These are phyloP conservation scores for Rugalucina vietnamica DNA, from an alignment of 2,888 invertebrate species.

Conservation along the genomic window DNA sequence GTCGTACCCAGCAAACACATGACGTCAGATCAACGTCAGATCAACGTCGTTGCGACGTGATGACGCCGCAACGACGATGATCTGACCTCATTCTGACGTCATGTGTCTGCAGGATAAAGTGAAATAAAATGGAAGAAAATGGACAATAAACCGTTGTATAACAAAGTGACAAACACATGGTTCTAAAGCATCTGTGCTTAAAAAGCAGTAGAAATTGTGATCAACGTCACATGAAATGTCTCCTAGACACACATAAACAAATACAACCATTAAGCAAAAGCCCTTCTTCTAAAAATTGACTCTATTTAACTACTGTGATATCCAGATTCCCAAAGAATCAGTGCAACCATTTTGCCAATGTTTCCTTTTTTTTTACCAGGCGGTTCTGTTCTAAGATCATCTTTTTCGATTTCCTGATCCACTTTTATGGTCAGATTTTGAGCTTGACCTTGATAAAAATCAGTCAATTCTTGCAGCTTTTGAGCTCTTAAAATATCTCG, in stretches of 20 bases:
- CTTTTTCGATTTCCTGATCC: neutral
- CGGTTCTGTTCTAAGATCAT: neutral
- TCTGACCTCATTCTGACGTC: neutral
- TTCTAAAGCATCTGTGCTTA: no score
- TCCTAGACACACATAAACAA: no score
- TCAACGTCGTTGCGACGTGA: no score
- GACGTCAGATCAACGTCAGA: no score
- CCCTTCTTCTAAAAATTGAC: neutral
- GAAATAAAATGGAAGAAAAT: no score
- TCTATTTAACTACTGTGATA: neutral
- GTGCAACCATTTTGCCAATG: neutral
- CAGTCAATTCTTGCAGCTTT: slow-evolving; percentile 37
- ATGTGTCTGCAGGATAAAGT: neutral
- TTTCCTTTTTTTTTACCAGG: neutral
- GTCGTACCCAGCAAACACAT: no score
- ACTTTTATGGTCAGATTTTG: neutral
- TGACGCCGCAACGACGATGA: no score
- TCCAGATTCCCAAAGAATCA: neutral
- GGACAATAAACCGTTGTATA: no score
- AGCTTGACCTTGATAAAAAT: neutral
- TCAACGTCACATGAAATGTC: no score
- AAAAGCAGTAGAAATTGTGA: no score
- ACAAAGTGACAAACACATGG: no score
- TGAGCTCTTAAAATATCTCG: slow-evolving; percentile 55
- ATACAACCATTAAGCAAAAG: neutral